Percentiles rank a stretch among this genome's conserved stretches.
Conservation (phyloP, 2,113 vertebrate species). For the Myrmecophaga tridactyla region DNA sequence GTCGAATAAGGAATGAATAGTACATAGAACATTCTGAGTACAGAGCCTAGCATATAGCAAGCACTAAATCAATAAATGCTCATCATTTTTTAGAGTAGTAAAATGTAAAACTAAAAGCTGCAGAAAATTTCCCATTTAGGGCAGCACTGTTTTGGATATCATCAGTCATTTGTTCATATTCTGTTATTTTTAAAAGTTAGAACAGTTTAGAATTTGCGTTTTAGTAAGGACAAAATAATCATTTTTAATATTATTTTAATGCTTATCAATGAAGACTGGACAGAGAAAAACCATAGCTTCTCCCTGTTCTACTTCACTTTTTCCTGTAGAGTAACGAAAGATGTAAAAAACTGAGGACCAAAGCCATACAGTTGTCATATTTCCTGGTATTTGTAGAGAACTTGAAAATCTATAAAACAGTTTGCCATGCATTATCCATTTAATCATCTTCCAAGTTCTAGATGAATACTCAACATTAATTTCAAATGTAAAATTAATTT, state of each 20-base stretch:
- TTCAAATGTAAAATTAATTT: constrained; percentile 27
- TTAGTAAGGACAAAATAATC: constrained; percentile 18
- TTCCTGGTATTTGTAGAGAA: not conserved
- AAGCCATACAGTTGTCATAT: not conserved
- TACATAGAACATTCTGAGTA: not conserved
- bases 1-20: not conserved
- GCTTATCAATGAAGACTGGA: not conserved
- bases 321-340: not conserved
- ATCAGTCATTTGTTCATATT: not conserved
- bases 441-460: constrained; percentile 31
- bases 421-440: not conserved
- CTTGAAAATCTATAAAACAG: not conserved
- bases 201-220: not conserved
- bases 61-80: constrained; percentile 25
- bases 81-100: not conserved
- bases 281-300: not conserved
- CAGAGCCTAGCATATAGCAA: not conserved
- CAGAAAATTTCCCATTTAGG: not conserved
- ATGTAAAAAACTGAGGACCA: not conserved
- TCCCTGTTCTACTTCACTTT: not conserved
- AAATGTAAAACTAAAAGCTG: not conserved
- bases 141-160: not conserved
- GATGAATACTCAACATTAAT: not conserved
- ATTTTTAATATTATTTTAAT: constrained; percentile 14
- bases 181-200: not conserved